Conservation (phyloP, 2,888 invertebrate species). For the Pammene aurita region DNA sequence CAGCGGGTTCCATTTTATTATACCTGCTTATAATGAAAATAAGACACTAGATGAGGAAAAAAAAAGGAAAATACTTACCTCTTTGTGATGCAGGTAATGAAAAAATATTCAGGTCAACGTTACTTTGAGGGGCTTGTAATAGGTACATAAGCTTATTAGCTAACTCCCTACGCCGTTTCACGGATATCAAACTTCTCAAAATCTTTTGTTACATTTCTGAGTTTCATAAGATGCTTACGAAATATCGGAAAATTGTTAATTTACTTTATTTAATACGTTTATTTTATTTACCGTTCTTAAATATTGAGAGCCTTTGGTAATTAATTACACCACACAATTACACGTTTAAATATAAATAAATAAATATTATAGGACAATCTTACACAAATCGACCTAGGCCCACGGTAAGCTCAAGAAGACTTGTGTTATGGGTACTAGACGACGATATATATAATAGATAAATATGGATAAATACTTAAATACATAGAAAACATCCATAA, state of each 20-base stretch:
- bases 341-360: too few species aligned
- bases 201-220: conserved; percentile 29
- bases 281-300: conserved; percentile 16
- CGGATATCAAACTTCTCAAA: conserved; percentile 43
- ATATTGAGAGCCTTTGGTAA: conserved; percentile 4
- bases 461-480: too few species aligned
- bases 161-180: conserved; percentile 62
- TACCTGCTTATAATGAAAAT: conserved; percentile 57
- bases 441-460: too few species aligned
- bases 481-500: too few species aligned
- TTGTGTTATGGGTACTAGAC: too few species aligned
- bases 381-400: too few species aligned
- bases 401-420: too few species aligned
- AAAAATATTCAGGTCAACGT: conserved; percentile 69
- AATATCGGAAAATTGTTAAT: conserved; percentile 27
- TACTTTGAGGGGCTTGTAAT: conserved; percentile 57
- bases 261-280: conserved; percentile 16
- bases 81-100: conserved; percentile 72
- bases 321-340: too few species aligned
- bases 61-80: conserved; percentile 57
- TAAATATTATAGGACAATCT: too few species aligned
- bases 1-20: conserved; percentile 56
- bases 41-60: conserved; percentile 61
- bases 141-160: conserved; percentile 59
- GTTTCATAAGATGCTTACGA: conserved; percentile 31